Conservation (phyloP, 2,797 vertebrate species). For the Xiphophorus birchmanni region DNA sequence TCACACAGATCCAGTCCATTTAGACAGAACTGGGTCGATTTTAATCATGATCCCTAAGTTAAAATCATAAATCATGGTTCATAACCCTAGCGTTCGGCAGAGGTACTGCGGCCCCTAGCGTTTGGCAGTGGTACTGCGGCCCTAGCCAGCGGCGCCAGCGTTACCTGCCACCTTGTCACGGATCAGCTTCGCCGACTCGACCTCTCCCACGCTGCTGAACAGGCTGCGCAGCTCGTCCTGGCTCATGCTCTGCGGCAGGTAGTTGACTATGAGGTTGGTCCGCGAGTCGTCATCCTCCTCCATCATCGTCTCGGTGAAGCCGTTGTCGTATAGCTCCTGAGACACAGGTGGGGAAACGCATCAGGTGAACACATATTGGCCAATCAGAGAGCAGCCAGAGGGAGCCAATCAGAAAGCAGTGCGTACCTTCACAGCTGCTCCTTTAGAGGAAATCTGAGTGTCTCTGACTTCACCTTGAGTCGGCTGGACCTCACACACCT, state of each 20-base stretch:
- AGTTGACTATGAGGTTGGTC: slow-evolving; percentile 98
- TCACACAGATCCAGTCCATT: background rate
- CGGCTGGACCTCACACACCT: slow-evolving; percentile 85
- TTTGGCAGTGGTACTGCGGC: too few relatives aligned
- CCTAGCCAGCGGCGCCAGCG: too few relatives aligned
- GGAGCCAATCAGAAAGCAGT: background rate
- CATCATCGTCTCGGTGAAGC: slow-evolving; percentile 92
- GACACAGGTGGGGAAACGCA: background rate
- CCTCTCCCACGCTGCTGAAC: slow-evolving; percentile 95
- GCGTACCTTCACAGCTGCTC: slow-evolving; percentile 65
- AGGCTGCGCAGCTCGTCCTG: slow-evolving; percentile 95
- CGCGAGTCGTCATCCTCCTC: slow-evolving; percentile 92
- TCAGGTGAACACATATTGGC: background rate
- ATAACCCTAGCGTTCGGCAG: too few relatives aligned
- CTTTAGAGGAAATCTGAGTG: slow-evolving; percentile 63
- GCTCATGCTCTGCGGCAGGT: slow-evolving; percentile 98
- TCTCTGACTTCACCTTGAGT: slow-evolving; percentile 78
- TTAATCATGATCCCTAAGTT: background rate
- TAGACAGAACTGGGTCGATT: background rate
- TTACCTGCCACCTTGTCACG: slow-evolving; percentile 98
- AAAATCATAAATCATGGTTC: background rate
- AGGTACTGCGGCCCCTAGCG: background rate
- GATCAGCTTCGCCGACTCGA: slow-evolving; percentile 97
- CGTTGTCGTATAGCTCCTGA: slow-evolving; percentile 85
- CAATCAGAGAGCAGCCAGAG: background rate